These are phyloP conservation scores for Kryptolebias marmoratus DNA, from an alignment of 2,113 vertebrate genomes.

Conservation along the genomic window DNA sequence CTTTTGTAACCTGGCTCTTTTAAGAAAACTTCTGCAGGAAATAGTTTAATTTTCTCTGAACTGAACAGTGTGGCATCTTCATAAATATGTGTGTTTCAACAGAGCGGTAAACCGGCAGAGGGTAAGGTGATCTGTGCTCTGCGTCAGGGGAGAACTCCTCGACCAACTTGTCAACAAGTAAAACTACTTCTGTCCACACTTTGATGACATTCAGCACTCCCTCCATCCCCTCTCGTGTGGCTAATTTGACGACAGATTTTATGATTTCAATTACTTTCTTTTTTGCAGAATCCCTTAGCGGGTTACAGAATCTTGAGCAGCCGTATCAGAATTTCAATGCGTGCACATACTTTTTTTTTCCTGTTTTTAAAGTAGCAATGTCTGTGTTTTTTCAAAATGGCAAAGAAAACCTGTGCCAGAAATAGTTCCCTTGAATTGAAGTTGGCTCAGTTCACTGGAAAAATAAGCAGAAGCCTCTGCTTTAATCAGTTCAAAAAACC, in stretches of 20 bases:
- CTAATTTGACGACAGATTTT: constrained; percentile 13
- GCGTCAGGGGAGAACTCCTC: constrained; percentile 57
- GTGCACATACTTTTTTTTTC: not conserved
- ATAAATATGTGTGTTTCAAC: constrained; percentile 28
- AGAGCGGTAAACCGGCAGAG: constrained; percentile 52
- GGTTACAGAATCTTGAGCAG: constrained; percentile 4
- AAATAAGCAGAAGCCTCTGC: not conserved
- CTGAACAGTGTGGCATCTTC: not conserved
- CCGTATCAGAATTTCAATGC: not conserved
- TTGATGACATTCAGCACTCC: constrained; percentile 32
- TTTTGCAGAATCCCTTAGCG: not conserved
- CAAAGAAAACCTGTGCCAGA: not conserved
- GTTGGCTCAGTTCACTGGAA: not conserved
- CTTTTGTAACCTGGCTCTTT: too few relatives aligned
- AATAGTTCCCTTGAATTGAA: not conserved
- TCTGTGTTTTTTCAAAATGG: not conserved
- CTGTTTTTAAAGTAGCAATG: not conserved
- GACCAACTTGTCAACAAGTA: constrained; percentile 54
- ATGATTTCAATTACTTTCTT: not conserved
- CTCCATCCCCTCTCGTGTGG: not conserved
- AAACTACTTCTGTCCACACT: constrained; percentile 49
- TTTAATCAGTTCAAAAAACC: too few relatives aligned
- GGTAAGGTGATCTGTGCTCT: constrained; percentile 60
- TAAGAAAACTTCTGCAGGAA: too few relatives aligned
- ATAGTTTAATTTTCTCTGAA: not conserved